A percentile compares a stretch with the other conserved stretches of the same genome.
Evolutionary conservation across 2,888 invertebrate genomes (phyloP).

Genomic region (Lypha dubia): DNA sequence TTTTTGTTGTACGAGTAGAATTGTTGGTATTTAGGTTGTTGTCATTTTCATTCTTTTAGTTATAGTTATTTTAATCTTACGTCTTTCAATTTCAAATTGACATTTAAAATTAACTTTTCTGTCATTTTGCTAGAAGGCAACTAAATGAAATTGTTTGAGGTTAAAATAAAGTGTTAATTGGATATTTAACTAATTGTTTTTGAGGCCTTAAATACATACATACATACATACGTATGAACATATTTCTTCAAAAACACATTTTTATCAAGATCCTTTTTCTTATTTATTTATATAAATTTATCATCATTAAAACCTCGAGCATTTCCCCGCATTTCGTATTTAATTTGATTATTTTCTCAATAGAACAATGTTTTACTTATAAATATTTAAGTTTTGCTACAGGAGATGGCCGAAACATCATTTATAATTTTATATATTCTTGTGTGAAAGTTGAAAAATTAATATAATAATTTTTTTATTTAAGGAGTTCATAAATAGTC

Average conservation of each 20-base stretch:
- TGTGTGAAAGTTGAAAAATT: no score
- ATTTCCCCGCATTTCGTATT: not conserved
- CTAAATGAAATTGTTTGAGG: slow-evolving; percentile 71
- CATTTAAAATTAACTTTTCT: slow-evolving; percentile 73
- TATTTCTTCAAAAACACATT: slow-evolving; percentile 1
- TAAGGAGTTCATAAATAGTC: no score
- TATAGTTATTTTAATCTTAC: slow-evolving; percentile 71
- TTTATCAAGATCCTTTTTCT: not conserved
- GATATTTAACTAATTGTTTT: slow-evolving; percentile 66
- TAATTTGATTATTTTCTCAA: not conserved
- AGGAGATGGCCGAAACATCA: no score
- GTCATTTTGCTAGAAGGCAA: slow-evolving; percentile 67
- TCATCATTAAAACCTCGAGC: not conserved
- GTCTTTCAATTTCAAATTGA: slow-evolving; percentile 72
- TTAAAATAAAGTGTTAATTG: slow-evolving; percentile 71
- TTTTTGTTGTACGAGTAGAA: slow-evolving; percentile 31
- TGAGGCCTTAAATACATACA: slow-evolving; percentile 29
- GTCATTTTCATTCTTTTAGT: slow-evolving; percentile 61
- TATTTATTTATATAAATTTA: not conserved
- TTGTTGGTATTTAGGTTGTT: slow-evolving; percentile 49
- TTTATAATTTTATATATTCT: no score
- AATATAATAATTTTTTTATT: no score
- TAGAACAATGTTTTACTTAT: not conserved
- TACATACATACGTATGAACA: no score
- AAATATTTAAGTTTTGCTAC: no score